Evolutionary conservation across 2,113 vertebrate genomes (phyloP), one percentile per base, ranked within the genome.

Genomic region (Sander vitreus): DNA sequence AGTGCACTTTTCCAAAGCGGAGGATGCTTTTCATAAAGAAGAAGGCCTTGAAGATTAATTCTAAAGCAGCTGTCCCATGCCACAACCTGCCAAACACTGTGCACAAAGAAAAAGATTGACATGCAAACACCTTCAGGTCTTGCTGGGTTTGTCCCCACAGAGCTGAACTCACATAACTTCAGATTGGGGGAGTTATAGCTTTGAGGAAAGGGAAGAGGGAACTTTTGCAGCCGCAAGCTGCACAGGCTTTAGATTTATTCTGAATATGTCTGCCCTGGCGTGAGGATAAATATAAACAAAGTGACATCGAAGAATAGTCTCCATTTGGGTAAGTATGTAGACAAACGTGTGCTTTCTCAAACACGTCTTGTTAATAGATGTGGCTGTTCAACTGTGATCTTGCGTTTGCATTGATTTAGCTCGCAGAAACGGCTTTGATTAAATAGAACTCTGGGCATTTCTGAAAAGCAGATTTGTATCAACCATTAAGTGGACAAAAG

Each of bases 41-140:
- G 4, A 19, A 83, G 53, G 74, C 77, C 76, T 89, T 87, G 83
- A 88, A 77, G 87, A 82, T 70, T 83, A 73, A 84, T 83, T 89
- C 76, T 25, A 58, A 70, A 84, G 80, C 76, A 50, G 78, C 64
- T 73, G 83, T 90, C 88, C 83, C 80, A 50, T 18, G 84, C 67
- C 84, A 77, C 78, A 8, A 50, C 60, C 89, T 89, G 90, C 45
- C 89, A 91, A 76, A 84, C 15, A 0, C 4, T 5, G 36, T 14
- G 55, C 79, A 85, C 87, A 91, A 91, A 91, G 88, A 88, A 15
- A 69, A 71, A 74, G 90, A 89, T 13, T 88, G 87, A 92, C 84
- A 90, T 39, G 73, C 78, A 84, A 86, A 89, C 85, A 88, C 63
- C 84, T 87, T 79, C 55, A 84, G 89, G 87, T 86, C 76, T 78